Evolutionary conservation across 2,797 vertebrate species (phyloP), one percentile per base, ranked within the genome.

Genomic region (Sciurus vulgaris): DNA sequence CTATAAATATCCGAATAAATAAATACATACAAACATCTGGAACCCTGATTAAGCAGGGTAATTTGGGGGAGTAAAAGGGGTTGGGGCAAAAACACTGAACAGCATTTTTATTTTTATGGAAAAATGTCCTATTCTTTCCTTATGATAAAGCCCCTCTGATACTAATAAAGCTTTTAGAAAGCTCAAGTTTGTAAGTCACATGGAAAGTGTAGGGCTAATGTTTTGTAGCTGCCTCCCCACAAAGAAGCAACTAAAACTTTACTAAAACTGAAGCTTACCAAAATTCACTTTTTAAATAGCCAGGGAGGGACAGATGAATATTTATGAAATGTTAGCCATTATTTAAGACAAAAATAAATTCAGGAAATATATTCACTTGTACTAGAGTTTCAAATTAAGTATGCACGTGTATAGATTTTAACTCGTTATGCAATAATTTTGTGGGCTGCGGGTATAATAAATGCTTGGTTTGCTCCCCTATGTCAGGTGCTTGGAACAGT

Each of bases 1-100:
- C 97, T 98, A 98, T 98, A 98, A 98, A 97, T 98, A 98, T 91
- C 96, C 90, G 89, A 97, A 97, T 97, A 97, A 98, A 97, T 96
- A 97, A 84, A 97, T 97, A 96, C 97, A 97, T 96, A 93, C 97
- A 97, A 91, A 98, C 97, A 98, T 98, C 97, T 98, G 97, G 97
- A 97, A 95, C 90, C 93, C 96, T 97, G 97, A 97, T 97, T 97
- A 97, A 96, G 92, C 96, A 96, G n/a, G n/a, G n/a, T n/a, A n/a
- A 79, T 91, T 69, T 38, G 54, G 74, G 72, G 33, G n/a, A 20
- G 15, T 0, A 18, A 20, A 51, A 44, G 51, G 33, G 20, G 26
- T 2, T 2, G 3, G 10, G 4, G 7, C 13, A n/a, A 35, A 18
- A 24, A 30, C 74, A 88, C n/a, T 41, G 49, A 96, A 77, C 5